Base-by-base conservation (phyloP, 2,888 invertebrate genomes). In the Andrena flavipes region DNA sequence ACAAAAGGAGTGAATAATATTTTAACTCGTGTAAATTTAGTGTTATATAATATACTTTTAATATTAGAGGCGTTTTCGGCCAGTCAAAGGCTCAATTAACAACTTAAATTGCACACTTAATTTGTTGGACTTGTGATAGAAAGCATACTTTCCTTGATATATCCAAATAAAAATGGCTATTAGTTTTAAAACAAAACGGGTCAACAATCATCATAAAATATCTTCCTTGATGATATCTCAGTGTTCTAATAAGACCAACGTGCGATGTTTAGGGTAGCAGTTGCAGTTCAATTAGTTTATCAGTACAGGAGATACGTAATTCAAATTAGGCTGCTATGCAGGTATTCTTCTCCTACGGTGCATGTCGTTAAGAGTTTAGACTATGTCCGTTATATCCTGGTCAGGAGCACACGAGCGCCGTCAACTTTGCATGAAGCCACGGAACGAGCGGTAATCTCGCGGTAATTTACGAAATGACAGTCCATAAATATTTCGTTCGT, bases 391-490 rank as follows among this genome's bases (percentile, higher is more conserved):
- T 84, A 76, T 68, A 79, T 67, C 72, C 49, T 72, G 51, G 68
- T 48, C 71, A 72, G 70, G 54, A 78, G 72, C 74, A 64, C 63
- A 83, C 64, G 64, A 48, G 65, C 72, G 16, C 42, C 81, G 73
- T 69, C 74, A 64, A 80, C 70, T 80, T 84, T 83, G 72, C 80
- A 77, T 70, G 82, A 76, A 80, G 76, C 74, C 71, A 64, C 78
- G 80, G 86, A 87, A 88, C 86, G 85, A 88, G 88, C 86, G 76
- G 78, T 84, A 88, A 88, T 88, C 85, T 79, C 65, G 68, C 65
- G 80, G 85, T 88, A 88, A 88, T 88, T 88, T 88, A 79, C 77
- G 48, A 88, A 88, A 88, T 88, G 88, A 84, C 88, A 88, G 88
- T 85, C 76, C 85, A 85, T 88, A 87, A 88, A 88, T 88, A 88